Evolutionary conservation across 2,888 invertebrate genomes (phyloP).

Genomic region (Aphodius granarius): DNA sequence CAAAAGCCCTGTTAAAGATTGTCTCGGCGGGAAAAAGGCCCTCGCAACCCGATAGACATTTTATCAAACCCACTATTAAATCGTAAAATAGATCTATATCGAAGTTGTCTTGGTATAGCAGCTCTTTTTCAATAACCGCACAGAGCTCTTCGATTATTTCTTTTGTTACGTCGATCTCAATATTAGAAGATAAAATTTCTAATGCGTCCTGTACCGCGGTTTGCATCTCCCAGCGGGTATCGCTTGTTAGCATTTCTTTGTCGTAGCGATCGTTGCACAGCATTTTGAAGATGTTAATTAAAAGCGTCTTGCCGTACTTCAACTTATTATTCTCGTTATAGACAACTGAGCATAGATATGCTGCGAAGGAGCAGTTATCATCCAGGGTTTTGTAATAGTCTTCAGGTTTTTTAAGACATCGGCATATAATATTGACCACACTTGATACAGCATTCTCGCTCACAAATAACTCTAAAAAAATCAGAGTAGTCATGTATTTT

Average conservation of each 20-base stretch:
- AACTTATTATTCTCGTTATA: conserved; percentile 54
- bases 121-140: conserved; percentile 44
- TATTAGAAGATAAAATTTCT: conserved; percentile 39
- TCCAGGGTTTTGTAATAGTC: conserved; percentile 51
- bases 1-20: conserved; percentile 39
- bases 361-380: conserved; percentile 57
- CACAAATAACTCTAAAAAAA: conserved; percentile 53
- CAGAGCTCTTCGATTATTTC: conserved; percentile 46
- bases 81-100: conserved; percentile 30
- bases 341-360: conserved; percentile 57
- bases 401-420: conserved; percentile 44
- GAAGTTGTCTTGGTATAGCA: conserved; percentile 34
- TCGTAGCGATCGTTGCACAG: conserved; percentile 50
- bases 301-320: conserved; percentile 51
- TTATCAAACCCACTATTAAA: conserved; percentile 41
- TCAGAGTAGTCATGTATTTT: conserved; percentile 11
- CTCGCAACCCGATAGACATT: conserved; percentile 38
- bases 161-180: conserved; percentile 39
- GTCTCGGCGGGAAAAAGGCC: conserved; percentile 36
- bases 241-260: conserved; percentile 50
- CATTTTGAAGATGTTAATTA: conserved; percentile 55
- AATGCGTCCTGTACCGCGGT: conserved; percentile 63
- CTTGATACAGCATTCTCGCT: conserved; percentile 48
- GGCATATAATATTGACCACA: conserved; percentile 52
- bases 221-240: conserved; percentile 60